Conservation (phyloP, 2,113 vertebrate species). For the Pleuronectes platessa region DNA sequence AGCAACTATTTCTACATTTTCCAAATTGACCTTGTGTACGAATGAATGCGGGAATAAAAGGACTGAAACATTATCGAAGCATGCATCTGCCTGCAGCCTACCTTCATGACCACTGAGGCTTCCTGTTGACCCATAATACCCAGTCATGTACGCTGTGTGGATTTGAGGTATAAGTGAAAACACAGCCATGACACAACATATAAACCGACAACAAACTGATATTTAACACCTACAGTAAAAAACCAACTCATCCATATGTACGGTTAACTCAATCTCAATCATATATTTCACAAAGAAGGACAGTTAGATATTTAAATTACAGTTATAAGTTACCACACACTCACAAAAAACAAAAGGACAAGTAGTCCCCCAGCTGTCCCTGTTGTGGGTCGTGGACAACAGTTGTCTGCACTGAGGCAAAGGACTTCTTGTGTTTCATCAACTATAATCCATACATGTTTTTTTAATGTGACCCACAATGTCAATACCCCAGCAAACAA, state of each 20-base stretch:
- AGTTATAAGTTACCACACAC: too few species aligned
- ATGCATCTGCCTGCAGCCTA: neutral
- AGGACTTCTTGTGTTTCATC: neutral
- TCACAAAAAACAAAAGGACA: too few species aligned
- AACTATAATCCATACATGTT: neutral
- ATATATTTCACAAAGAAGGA: too few species aligned
- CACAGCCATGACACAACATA: neutral
- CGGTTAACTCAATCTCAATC: too few species aligned
- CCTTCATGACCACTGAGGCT: too few species aligned
- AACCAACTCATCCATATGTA: too few species aligned
- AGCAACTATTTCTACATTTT: neutral
- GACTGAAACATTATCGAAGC: neutral
- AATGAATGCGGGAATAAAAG: neutral
- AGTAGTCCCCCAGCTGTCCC: too few species aligned
- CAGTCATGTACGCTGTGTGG: neutral
- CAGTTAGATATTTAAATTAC: too few species aligned
- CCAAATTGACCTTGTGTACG: neutral
- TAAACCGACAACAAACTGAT: neutral
- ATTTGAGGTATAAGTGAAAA: neutral
- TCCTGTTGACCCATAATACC: too few species aligned
- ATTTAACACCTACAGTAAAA: neutral
- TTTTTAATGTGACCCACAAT: neutral
- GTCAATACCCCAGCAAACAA: neutral
- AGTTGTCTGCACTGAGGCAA: too few species aligned
- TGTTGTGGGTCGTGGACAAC: too few species aligned